Evolutionary conservation across 2,888 invertebrate species (phyloP), one percentile per base, ranked within the genome.

Genomic region (Clistopyga incitator): DNA sequence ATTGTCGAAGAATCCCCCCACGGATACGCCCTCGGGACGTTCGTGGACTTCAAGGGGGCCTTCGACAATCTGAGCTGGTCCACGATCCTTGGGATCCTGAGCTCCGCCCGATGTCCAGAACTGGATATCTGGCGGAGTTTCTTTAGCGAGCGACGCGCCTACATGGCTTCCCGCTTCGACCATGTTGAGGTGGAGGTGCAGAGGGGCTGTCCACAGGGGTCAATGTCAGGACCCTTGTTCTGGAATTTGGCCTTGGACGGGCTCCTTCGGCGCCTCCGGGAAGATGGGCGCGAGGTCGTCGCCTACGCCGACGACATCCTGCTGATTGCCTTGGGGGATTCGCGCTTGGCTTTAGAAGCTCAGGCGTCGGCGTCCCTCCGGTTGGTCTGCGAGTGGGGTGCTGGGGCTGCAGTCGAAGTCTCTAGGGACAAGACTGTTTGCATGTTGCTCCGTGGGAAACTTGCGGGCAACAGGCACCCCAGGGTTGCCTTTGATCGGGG

Each of bases 1-100:
- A 34, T 65, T 15, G 42, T 65, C 65, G 23, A 65, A 6, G 65
- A 42, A 23, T 65, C 65, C 65, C 65, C 65, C 42, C 65, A 42
- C 65, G 45, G 20, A 6, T 65, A 65, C 6, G 65, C 45, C 13
- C 42, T 65, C 1, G 42, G 65, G 1, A 65, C 38, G 10, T 38
- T 38, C 10, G 38, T 38, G 38, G 38, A 38, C 10, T 38, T 38
- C 38, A 38, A 38, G 65, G 20, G 42, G 65, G 65, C 65, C 42
- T 65, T 65, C 45, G 65, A 65, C 34, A 20, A 65, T 34, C 42
- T 65, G 20, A 65, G 65, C 42, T 23, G 56, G 56, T 4, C 11
- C 25, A 56, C 56, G 56, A 56, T 56, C 23, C 23, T 56, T 25
- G 56, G 15, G 56, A 56, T 56, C 56, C 25, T 56, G 56, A 4